Base-by-base conservation (phyloP, 2,888 invertebrate species). In the Drosophila lacicola region DNA sequence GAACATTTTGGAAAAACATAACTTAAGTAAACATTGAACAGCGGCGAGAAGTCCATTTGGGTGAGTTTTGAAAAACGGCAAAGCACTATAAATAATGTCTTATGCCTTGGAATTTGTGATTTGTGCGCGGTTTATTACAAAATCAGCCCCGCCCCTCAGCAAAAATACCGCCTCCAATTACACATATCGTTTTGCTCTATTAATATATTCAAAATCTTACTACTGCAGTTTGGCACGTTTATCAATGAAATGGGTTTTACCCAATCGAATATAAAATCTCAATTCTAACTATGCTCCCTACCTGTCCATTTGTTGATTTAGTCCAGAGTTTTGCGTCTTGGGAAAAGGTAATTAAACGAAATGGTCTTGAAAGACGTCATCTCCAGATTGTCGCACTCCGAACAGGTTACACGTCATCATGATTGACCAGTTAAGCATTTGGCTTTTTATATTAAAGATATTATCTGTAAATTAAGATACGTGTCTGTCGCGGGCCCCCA, bases 61-160 rank as follows among this genome's bases (percentile, higher is more conserved):
- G 83, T 88, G 60, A 83, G 83, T 88, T 77, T 66, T 50, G 36
- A 78, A 53, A 42, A 17, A 17, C 17, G 17, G 17, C 17, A 17
- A 51, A 17, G 11, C 51, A 54, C 57, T 79, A 88, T 85, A 85
- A 88, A 82, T 85, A 82, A 74, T 66, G 60, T 65, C 47, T 61
- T 49, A 6, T 53, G 50, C 13, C 21, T 36, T 36, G 46, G 63
- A 79, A 65, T 66, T 78, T 78, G 46, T 66, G 76, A 69, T 78
- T 78, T 78, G 42, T 65, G 57, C 37, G 44, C 47, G 13, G 42
- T 19, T 29, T 39, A 56, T 67, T 67, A 57, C 57, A 60, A 51
- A 33, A 57, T 53, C 14, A 25, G 36, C 19, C 13, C 29, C 29
- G 10, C 10, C 47, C 25, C 19, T 3, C 19, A 11, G 3, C 17